Conservation (phyloP, 2,888 invertebrate genomes). For the Parnassius orleans region DNA sequence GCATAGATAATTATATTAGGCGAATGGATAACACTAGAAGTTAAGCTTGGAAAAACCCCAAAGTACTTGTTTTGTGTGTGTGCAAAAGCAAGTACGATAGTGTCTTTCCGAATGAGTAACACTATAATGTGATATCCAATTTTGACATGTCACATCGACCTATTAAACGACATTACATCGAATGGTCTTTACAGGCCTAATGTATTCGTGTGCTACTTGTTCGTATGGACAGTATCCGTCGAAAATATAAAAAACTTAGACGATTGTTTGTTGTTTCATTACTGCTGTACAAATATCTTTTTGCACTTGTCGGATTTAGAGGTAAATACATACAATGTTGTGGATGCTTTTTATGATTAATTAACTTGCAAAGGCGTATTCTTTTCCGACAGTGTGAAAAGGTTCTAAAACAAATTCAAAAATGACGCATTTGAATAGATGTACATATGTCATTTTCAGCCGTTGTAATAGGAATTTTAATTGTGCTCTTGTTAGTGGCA, state of each 20-base stretch:
- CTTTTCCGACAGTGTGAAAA: slow-evolving; percentile 8
- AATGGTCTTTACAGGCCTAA: too few relatives aligned
- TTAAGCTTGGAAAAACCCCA: slow-evolving; percentile 72
- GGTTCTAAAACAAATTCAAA: slow-evolving; percentile 4
- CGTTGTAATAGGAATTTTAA: slow-evolving; percentile 29
- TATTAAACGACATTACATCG: too few relatives aligned
- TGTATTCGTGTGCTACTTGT: not conserved
- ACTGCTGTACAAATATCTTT: slow-evolving; percentile 9
- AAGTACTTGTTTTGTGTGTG: slow-evolving; percentile 32
- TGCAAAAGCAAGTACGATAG: not conserved
- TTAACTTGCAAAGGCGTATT: not conserved
- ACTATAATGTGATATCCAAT: not conserved
- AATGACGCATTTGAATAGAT: slow-evolving; percentile 22
- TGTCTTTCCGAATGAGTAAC: slow-evolving; percentile 8
- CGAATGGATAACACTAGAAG: slow-evolving; percentile 50
- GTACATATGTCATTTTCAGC: slow-evolving; percentile 40
- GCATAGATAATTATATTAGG: slow-evolving; percentile 77
- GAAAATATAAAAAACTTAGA: slow-evolving; percentile 11
- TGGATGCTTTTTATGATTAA: slow-evolving; percentile 4
- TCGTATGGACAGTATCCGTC: slow-evolving; percentile 8
- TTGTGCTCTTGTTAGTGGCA: slow-evolving; percentile 24
- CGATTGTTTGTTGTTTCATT: slow-evolving; percentile 15
- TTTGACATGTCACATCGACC: not conserved
- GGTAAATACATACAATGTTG: not conserved
- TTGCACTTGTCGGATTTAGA: slow-evolving; percentile 13